Conservation (phyloP, 2,797 vertebrate species). For the Micrastur ruficollis region DNA sequence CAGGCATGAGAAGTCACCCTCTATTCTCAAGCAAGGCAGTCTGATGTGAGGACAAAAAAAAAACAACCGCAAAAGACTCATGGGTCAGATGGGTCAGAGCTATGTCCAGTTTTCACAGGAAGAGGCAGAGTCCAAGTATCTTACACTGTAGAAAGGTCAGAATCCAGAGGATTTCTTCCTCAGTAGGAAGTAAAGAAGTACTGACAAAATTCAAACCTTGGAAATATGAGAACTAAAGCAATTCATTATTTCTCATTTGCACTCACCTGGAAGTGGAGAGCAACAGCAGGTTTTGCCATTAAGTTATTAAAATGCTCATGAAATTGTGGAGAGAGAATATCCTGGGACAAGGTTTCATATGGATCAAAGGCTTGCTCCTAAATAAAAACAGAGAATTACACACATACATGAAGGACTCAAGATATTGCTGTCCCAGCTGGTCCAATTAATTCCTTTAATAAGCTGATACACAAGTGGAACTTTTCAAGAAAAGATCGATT, state of each 20-base stretch:
- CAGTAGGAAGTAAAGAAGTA: neutral
- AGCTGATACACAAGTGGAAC: neutral
- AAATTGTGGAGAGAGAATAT: conserved; percentile 90
- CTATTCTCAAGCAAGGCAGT: neutral
- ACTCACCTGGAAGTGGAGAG: conserved; percentile 91
- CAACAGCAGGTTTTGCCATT: conserved; percentile 87
- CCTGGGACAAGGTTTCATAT: conserved; percentile 95
- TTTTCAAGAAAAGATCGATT: neutral
- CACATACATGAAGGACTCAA: neutral
- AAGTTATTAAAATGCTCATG: conserved; percentile 92
- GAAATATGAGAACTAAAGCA: neutral
- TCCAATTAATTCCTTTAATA: neutral
- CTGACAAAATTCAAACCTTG: neutral
- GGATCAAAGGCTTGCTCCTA: conserved; percentile 99
- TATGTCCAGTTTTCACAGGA: neutral
- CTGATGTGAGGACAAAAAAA: neutral
- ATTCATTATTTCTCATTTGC: neutral
- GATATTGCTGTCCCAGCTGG: neutral
- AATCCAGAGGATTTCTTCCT: neutral
- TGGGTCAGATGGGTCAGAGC: neutral
- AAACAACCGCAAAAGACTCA: neutral
- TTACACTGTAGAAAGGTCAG: neutral
- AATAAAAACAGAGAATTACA: neutral
- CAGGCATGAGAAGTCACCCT: neutral
- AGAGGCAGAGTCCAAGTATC: neutral